Evolutionary conservation across 2,113 vertebrate species (phyloP), one percentile per base, ranked within the genome.

Genomic region (Pipa parva): DNA sequence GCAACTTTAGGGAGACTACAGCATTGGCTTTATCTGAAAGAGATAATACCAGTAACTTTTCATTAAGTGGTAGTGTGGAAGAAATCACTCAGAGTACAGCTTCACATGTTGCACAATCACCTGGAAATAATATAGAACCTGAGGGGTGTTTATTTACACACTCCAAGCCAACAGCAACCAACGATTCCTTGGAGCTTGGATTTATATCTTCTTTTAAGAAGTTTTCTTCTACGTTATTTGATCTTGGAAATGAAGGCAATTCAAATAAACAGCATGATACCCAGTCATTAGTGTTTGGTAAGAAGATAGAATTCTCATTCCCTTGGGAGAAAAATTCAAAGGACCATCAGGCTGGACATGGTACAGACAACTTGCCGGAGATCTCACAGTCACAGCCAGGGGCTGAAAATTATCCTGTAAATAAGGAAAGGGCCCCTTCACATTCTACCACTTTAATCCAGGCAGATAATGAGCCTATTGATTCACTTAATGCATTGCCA

Each of bases 171-270:
- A 31, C 10, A 31, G 59, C 75, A 73, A 68, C 62, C 71, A 79
- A 64, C 76, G 12, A 64, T 76, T 71, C 86, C 8, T 51, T 73
- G 67, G 83, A 88, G 45, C 75, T 83, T 73, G 84, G 90, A 21
- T 79, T 97, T 0, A 80, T 93, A 57, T 91, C 89, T 39, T 85
- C 90, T 71, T 88, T 95, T 57, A 95, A 92, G 81, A 91, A 86
- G 12, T 75, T 98, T 29, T 97, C 95, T 72, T 81, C 83, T 1
- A 71, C 81, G 42, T 72, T 97, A 0, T 95, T 95, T 87, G 90
- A 96, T 63, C 89, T 78, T 65, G 66, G 69, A 37, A 63, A 54
- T 62, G 80, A 94, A n/a, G 86, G 88, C 55, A 83, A 91, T 77
- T 48, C 49, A 18, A 71, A 28, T 62, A 82, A 84, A 29, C 73